phyloP scores from a whole-genome alignment of 2,888 invertebrate species.

The Diplolepis rosae region DNA sequence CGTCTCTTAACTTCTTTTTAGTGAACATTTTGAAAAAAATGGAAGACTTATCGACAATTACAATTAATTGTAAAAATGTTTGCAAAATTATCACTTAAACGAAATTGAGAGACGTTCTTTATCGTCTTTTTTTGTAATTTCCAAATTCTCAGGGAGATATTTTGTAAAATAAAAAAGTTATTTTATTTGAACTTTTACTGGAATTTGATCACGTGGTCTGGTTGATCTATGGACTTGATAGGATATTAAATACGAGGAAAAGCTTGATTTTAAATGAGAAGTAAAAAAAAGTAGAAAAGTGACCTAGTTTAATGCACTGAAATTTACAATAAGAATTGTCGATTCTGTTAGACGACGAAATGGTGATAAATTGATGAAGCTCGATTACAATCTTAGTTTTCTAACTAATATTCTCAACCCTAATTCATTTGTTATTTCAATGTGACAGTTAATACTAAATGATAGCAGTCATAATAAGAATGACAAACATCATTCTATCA shows the following conservation, averaged over 20 bases:
- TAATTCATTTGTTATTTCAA: conserved; percentile 16
- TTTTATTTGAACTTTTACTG: too few relatives aligned
- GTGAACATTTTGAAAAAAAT: too few relatives aligned
- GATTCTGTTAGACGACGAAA: neutral
- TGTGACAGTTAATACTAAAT: neutral
- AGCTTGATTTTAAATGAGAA: neutral
- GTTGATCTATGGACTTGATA: too few relatives aligned
- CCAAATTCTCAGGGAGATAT: too few relatives aligned
- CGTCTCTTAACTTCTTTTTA: too few relatives aligned
- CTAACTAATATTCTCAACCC: conserved; percentile 12
- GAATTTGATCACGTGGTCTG: too few relatives aligned
- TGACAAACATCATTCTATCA: neutral
- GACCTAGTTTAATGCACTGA: neutral
- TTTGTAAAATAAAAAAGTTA: too few relatives aligned
- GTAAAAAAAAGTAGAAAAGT: neutral
- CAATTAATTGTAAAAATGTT: too few relatives aligned
- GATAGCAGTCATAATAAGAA: neutral
- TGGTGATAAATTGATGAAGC: neutral
- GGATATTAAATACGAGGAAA: neutral
- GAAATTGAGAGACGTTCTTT: too few relatives aligned
- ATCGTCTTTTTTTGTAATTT: too few relatives aligned
- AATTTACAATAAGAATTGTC: neutral
- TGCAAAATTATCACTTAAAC: too few relatives aligned
- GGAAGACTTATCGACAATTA: too few relatives aligned
- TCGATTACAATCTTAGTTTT: neutral